Evolutionary conservation across 1,140 invertebrate species (phyloP).

Genomic region (Sesamia nonagrioides): DNA sequence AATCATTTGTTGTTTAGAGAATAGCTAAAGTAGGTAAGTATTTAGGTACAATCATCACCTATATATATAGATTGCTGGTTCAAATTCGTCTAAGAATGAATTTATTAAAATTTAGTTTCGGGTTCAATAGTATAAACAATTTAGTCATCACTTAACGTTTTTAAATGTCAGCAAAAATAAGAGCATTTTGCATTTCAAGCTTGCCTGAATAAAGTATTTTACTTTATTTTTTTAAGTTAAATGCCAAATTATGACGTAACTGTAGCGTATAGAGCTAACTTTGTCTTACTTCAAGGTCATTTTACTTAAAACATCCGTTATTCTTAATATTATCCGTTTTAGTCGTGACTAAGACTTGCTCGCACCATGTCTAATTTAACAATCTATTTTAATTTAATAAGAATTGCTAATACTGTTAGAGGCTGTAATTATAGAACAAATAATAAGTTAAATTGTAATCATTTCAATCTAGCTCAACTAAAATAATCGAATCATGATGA

Average conservation of each 20-base stretch:
- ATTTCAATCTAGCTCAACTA: constrained; percentile 2
- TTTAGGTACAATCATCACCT: too few relatives aligned
- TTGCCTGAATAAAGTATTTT: not conserved
- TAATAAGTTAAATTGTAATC: not conserved
- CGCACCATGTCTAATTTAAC: not conserved
- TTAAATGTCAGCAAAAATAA: not conserved
- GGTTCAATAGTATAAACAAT: too few relatives aligned
- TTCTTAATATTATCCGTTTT: constrained; percentile 10
- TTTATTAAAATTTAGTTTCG: too few relatives aligned
- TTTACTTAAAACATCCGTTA: constrained; percentile 29
- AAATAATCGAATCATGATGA: constrained; percentile 37
- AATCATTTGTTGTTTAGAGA: not conserved
- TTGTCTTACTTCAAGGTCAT: constrained; percentile 25
- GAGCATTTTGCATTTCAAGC: not conserved
- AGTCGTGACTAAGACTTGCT: constrained; percentile 15
- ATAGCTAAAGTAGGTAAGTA: not conserved
- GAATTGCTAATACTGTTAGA: not conserved
- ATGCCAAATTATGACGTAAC: constrained; percentile 16
- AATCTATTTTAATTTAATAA: constrained; percentile 10
- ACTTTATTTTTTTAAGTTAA: not conserved
- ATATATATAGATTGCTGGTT: too few relatives aligned
- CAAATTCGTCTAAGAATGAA: too few relatives aligned
- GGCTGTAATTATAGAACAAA: not conserved
- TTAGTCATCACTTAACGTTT: not conserved
- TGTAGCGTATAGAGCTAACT: constrained; percentile 9